Base-by-base conservation (phyloP, 1,140 invertebrate genomes). In the Drosophila saltans region DNA sequence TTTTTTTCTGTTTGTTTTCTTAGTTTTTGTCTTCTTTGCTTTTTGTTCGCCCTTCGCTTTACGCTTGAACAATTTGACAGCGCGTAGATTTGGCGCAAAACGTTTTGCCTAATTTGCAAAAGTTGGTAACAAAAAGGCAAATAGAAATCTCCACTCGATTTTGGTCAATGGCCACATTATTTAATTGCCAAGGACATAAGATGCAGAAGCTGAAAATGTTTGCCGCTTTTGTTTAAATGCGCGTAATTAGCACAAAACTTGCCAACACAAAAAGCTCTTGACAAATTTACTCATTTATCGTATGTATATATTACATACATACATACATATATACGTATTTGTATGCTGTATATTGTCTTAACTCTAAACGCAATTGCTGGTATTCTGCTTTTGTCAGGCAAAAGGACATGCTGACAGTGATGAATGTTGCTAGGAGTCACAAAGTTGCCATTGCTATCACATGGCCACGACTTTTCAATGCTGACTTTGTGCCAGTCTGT, bases 91-190 rank as follows among this genome's bases (percentile, higher is more conserved):
- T 88, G 84, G 80, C 84, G 80, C 76, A 88, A 88, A 88, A 90
- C 84, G 84, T 89, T 89, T 88, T 88, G 84, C 84, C 85, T 88
- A 89, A 88, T 88, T 88, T 90, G 84, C 78, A 84, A 81, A 89
- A 88, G 77, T 88, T 89, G 74, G 66, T 52, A 40, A 55, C 57
- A 24, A 52, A 52, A 52, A 56, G 57, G 7, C 52, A 69, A 64
- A 57, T 59, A 30, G 72, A 65, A 60, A 64, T 63, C 66, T 41
- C 41, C 63, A 33, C 28, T 67, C 41, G 33, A 55, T 39, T 36
- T 68, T 81, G 80, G 65, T 72, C 63, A 72, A 52, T 72, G 64
- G 61, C 66, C 69, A 69, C 59, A 67, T 71, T 81, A 82, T 80
- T 89, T 88, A 88, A 88, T 89, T 88, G 84, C 77, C 77, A 72